These are phyloP conservation scores for Nemurella pictetii DNA, from an alignment of 2,888 invertebrate species.

Conservation along the genomic window DNA sequence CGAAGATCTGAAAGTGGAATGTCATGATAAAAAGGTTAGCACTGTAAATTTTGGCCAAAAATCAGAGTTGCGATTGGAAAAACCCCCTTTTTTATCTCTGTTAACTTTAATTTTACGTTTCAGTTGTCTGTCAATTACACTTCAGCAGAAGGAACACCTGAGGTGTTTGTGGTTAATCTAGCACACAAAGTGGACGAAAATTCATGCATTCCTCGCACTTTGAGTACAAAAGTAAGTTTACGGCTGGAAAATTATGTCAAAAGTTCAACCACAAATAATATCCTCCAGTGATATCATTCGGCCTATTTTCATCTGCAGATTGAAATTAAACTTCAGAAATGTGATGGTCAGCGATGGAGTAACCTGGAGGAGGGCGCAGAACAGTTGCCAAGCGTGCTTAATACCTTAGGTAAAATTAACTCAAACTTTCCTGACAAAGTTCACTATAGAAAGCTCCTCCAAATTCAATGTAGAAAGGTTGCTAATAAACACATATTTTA, in stretches of 20 bases:
- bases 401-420: not conserved
- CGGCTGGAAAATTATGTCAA: not conserved
- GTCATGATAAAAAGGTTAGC: constrained; percentile 59
- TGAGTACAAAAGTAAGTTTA: constrained; percentile 72
- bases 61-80: too few species aligned
- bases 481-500: not conserved
- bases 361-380: not conserved
- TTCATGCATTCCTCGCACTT: constrained; percentile 67
- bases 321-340: constrained; percentile 83
- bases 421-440: too few species aligned
- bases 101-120: constrained; percentile 43
- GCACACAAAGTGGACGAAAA: constrained; percentile 70
- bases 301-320: constrained; percentile 55
- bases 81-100: not conserved
- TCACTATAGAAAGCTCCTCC: too few species aligned
- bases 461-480: too few species aligned
- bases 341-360: constrained; percentile 76
- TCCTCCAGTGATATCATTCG: not conserved
- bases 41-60: too few species aligned
- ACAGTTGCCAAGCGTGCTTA: not conserved
- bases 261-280: not conserved
- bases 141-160: constrained; percentile 62
- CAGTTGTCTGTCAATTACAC: constrained; percentile 66
- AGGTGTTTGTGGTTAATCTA: constrained; percentile 70
- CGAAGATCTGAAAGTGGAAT: constrained; percentile 68